phyloP scores from a whole-genome alignment of 2,797 vertebrate genomes.

The Xenopus petersii region DNA sequence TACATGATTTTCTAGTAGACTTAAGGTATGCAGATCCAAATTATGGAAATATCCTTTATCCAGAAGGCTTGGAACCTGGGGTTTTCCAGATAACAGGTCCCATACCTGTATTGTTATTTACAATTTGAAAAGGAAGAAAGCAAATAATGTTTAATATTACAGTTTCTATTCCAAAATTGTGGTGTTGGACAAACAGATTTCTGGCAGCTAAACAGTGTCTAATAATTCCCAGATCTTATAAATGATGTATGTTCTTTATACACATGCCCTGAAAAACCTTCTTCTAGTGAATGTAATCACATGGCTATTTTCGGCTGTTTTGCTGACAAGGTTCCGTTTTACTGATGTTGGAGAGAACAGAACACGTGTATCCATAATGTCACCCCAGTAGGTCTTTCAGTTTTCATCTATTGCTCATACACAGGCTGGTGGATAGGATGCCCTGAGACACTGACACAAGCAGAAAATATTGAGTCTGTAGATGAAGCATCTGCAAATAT shows the following conservation, averaged over 20 bases:
- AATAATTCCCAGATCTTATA: neutral
- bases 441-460: neutral
- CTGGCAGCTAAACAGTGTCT: no score
- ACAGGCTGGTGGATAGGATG: neutral
- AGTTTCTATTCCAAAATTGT: no score
- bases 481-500: no score
- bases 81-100: no score
- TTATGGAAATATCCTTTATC: no score
- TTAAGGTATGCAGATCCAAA: no score
- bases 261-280: neutral
- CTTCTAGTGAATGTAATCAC: neutral
- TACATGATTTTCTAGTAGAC: no score
- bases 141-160: no score
- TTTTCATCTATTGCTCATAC: neutral
- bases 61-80: no score
- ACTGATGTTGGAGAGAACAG: neutral
- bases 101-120: no score
- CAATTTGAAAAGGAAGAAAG: no score
- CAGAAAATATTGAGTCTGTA: neutral
- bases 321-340: constrained; percentile 5
- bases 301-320: constrained; percentile 1
- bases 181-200: no score
- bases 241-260: neutral
- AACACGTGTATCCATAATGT: constrained; percentile 6
- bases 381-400: neutral